These are phyloP conservation scores for Chorisops tibialis DNA, from an alignment of 2,888 invertebrate species.

Conservation along the genomic window DNA sequence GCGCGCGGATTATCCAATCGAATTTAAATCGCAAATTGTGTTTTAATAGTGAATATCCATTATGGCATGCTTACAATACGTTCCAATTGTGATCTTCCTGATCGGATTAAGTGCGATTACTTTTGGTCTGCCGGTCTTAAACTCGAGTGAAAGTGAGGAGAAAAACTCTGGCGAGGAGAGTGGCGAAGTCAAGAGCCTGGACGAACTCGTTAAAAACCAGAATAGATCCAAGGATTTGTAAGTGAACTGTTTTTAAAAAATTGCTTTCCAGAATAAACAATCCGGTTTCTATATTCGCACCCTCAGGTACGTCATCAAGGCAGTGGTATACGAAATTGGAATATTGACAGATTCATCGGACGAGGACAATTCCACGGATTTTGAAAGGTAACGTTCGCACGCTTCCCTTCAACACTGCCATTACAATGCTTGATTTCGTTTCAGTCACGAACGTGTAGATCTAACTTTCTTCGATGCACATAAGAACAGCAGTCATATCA, in stretches of 20 bases:
- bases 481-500: slow-evolving; percentile 53
- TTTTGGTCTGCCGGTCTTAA: not conserved
- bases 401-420: not conserved
- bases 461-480: slow-evolving; percentile 56
- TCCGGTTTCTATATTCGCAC: not conserved
- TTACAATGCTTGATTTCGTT: slow-evolving; percentile 33
- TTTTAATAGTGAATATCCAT: not conserved
- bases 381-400: not conserved
- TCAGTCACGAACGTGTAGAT: slow-evolving; percentile 56
- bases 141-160: not conserved
- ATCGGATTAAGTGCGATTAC: not conserved
- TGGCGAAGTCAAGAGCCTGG: not conserved
- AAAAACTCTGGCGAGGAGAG: slow-evolving; percentile 4
- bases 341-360: slow-evolving; percentile 56
- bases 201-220: not conserved
- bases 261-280: not conserved
- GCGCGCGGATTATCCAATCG: not conserved
- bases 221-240: slow-evolving; percentile 48
- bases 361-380: slow-evolving; percentile 44
- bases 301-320: slow-evolving; percentile 57
- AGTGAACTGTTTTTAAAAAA: slow-evolving; percentile 35
- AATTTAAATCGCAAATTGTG: not conserved
- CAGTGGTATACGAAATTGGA: slow-evolving; percentile 60
- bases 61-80: not conserved
- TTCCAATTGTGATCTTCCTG: not conserved